Conservation (phyloP, 2,888 invertebrate species). For the Andrena flavipes region DNA sequence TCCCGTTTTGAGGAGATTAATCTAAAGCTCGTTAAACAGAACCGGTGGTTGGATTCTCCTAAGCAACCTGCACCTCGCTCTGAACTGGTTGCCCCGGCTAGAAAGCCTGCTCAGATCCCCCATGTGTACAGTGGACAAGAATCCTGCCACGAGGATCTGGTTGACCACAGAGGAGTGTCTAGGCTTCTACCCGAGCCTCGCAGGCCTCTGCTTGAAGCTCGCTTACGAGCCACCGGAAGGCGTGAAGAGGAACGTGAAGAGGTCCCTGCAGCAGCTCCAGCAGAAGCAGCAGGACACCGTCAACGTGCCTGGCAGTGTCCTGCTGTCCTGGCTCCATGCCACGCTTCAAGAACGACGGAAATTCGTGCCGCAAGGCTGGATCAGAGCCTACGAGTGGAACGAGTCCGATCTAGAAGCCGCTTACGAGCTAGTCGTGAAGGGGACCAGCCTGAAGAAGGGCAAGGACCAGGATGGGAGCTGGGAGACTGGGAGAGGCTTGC, state of each 20-base stretch:
- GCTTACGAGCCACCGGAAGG: slow-evolving; percentile 84
- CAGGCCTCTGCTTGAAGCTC: slow-evolving; percentile 80
- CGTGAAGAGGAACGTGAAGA: slow-evolving; percentile 81
- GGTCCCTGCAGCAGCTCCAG: slow-evolving; percentile 79
- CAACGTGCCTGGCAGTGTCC: slow-evolving; percentile 86
- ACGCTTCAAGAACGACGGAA: slow-evolving; percentile 95
- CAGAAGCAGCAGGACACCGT: slow-evolving; percentile 65
- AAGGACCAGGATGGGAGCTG: slow-evolving; percentile 70
- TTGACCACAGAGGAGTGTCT: slow-evolving; percentile 81
- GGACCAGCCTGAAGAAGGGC: slow-evolving; percentile 72
- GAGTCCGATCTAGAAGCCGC: slow-evolving; percentile 92
- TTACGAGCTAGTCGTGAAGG: slow-evolving; percentile 87
- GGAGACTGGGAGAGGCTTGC: slow-evolving; percentile 90
- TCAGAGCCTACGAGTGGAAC: slow-evolving; percentile 95
- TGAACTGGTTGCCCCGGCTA: slow-evolving; percentile 82
- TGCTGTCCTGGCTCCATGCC: slow-evolving; percentile 95
- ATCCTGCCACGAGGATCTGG: slow-evolving; percentile 79
- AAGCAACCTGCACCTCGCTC: slow-evolving; percentile 82
- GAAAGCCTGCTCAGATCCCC: slow-evolving; percentile 80
- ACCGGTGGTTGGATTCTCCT: slow-evolving; percentile 82
- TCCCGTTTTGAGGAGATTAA: background rate
- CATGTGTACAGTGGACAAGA: slow-evolving; percentile 76
- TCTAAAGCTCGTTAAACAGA: slow-evolving; percentile 56
- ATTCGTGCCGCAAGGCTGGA: slow-evolving; percentile 89
- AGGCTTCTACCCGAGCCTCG: slow-evolving; percentile 81